Conservation (phyloP, 2,888 invertebrate genomes). For the Smittia aterrima region DNA sequence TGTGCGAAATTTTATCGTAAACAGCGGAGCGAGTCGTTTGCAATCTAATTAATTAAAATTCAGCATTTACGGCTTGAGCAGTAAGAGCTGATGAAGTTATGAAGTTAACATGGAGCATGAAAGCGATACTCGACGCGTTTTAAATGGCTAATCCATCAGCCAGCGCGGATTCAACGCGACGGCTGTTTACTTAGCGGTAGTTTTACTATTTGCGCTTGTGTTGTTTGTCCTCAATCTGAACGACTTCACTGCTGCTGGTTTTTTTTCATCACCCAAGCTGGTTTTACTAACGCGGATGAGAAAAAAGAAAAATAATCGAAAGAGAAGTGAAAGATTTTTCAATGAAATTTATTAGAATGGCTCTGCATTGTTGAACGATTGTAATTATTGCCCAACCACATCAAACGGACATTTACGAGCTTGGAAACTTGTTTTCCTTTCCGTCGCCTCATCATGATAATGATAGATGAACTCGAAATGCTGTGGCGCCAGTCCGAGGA, state of each 20-base stretch:
- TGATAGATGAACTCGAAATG: not conserved
- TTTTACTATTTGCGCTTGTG: slow-evolving; percentile 29
- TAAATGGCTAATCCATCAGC: slow-evolving; percentile 26
- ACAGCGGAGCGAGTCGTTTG: not conserved
- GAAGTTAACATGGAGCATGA: not conserved
- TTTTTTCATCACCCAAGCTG: slow-evolving; percentile 21
- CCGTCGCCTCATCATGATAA: too few species aligned
- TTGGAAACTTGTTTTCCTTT: not conserved
- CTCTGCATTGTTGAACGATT: slow-evolving; percentile 6
- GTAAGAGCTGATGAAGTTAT: not conserved
- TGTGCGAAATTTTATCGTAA: not conserved
- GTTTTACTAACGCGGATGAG: not conserved
- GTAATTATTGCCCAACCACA: not conserved
- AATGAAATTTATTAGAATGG: slow-evolving; percentile 31
- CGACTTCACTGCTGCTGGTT: slow-evolving; percentile 8
- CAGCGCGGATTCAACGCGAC: not conserved
- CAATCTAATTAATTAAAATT: slow-evolving; percentile 21
- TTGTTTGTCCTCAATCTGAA: slow-evolving; percentile 35
- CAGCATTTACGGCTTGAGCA: not conserved
- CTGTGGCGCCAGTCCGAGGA: not conserved
- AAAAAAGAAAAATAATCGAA: slow-evolving; percentile 8
- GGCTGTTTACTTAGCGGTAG: slow-evolving; percentile 34
- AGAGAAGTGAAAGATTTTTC: not conserved
- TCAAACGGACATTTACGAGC: not conserved
- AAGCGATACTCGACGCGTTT: not conserved